Evolutionary conservation across 1,140 invertebrate genomes (phyloP).

Genomic region (Aradophagus sp.): DNA sequence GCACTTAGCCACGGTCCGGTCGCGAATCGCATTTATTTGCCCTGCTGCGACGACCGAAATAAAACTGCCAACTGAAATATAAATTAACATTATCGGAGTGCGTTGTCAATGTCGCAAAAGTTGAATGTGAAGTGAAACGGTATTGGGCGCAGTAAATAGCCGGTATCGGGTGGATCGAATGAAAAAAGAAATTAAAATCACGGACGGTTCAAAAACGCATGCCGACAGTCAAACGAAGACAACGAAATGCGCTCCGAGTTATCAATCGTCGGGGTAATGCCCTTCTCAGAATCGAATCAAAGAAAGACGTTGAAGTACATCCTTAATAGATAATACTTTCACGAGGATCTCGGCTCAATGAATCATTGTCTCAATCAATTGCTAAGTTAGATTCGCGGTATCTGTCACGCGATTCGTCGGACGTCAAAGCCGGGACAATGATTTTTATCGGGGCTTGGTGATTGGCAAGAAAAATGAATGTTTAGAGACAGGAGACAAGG

Average conservation of each 20-base stretch:
- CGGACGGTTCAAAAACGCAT: background rate
- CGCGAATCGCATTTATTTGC: slow-evolving; percentile 47
- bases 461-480: slow-evolving; percentile 70
- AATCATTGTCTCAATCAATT: slow-evolving; percentile 42
- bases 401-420: slow-evolving; percentile 24
- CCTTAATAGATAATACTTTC: slow-evolving; percentile 27
- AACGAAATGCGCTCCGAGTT: slow-evolving; percentile 5
- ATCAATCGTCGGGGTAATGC: slow-evolving; percentile 3
- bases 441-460: slow-evolving; percentile 62
- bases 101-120: slow-evolving; percentile 32
- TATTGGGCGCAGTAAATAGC: too few species aligned
- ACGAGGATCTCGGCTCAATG: slow-evolving; percentile 3
- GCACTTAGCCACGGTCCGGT: slow-evolving; percentile 44
- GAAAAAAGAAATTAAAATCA: too few species aligned
- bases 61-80: slow-evolving; percentile 9
- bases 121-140: slow-evolving; percentile 7
- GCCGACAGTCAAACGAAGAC: background rate
- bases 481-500: slow-evolving; percentile 50
- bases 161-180: too few species aligned
- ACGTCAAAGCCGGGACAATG: slow-evolving; percentile 60
- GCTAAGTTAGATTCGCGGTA: slow-evolving; percentile 14
- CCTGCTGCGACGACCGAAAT: slow-evolving; percentile 40
- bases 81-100: slow-evolving; percentile 37
- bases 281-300: background rate
- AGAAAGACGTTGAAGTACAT: slow-evolving; percentile 11